Evolutionary conservation across 1,140 invertebrate species (phyloP), one percentile per base, ranked within the genome.

Genomic region (Drosophila funebris): DNA sequence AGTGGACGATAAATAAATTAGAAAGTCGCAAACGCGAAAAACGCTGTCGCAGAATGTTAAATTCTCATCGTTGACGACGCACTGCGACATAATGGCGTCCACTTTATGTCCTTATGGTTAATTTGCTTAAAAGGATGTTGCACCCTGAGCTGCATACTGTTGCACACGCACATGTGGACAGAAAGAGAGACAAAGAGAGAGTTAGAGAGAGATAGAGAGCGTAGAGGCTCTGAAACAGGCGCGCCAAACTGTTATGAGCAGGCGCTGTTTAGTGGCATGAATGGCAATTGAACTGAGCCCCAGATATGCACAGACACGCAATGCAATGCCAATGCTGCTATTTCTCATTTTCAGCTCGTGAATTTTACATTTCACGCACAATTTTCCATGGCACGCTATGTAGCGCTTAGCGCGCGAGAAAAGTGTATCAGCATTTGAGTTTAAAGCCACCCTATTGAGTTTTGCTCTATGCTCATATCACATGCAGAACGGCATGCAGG

Each of bases 81-180:
- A 82, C 68, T 78, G 88, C 88, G 82, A 87, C 88, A 90, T 90
- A 90, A 90, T 90, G 88, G 88, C 88, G 83, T 88, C 82, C 87
- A 90, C 79, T 90, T 90, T 88, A 75, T 73, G 79, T 78, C 90
- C 90, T 90, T 90, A 90, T 90, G 88, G 87, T 90, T 90, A 90
- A 90, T 90, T 90, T 90, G 85, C 81, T 88, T 90, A 90, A 90
- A 90, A 90, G 88, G 88, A 60, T 63, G 57, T 61, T 20, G 37
- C 46, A 39, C 36, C 43, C 20, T 27, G 46, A 56, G 62, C 53
- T 78, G 69, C 74, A 33, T 33, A 78, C 56, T 72, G 53, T 61
- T 69, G 66, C 46, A 48, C 61, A 18, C 24, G 52, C 9, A 43
- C 37, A 31, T 14, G 39, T 0, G 4, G 13, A 41, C 44, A 24